These are phyloP conservation scores for Hypothenemus hampei DNA, from an alignment of 1,140 invertebrate genomes.

Conservation along the genomic window DNA sequence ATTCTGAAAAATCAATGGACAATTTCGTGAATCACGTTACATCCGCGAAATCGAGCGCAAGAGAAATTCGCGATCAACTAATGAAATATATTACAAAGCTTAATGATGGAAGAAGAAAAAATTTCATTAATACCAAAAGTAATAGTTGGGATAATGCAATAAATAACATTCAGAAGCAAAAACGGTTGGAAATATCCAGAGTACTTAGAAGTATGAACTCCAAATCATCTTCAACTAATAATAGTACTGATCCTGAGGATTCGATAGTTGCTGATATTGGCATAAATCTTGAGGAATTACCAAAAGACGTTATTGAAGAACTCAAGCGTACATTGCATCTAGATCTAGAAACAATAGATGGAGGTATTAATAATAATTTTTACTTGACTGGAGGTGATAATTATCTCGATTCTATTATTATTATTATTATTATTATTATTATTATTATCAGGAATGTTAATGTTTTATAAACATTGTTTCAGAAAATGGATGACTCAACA, in stretches of 20 bases:
- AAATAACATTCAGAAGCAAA: slow-evolving; percentile 36
- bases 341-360: slow-evolving; percentile 22
- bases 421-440: no score
- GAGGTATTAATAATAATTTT: slow-evolving; percentile 5
- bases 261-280: slow-evolving; percentile 40
- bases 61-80: slow-evolving; percentile 36
- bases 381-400: no score
- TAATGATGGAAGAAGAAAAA: slow-evolving; percentile 35
- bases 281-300: slow-evolving; percentile 39
- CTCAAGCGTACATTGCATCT: slow-evolving; percentile 32
- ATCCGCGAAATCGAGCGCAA: no score
- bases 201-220: slow-evolving; percentile 35
- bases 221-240: slow-evolving; percentile 1
- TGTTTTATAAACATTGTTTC: no score
- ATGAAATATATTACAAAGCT: slow-evolving; percentile 38
- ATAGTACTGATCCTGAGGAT: slow-evolving; percentile 25
- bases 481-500: no score
- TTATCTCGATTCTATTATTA: no score
- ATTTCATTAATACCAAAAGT: slow-evolving; percentile 32
- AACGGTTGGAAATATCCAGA: slow-evolving; percentile 37
- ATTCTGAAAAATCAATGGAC: no score
- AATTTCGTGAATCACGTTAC: no score
- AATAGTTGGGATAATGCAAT: slow-evolving; percentile 35
- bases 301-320: slow-evolving; percentile 36
- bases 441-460: no score